Evolutionary conservation across 1,140 invertebrate genomes (phyloP).

Genomic region (Diorhabda elongata): DNA sequence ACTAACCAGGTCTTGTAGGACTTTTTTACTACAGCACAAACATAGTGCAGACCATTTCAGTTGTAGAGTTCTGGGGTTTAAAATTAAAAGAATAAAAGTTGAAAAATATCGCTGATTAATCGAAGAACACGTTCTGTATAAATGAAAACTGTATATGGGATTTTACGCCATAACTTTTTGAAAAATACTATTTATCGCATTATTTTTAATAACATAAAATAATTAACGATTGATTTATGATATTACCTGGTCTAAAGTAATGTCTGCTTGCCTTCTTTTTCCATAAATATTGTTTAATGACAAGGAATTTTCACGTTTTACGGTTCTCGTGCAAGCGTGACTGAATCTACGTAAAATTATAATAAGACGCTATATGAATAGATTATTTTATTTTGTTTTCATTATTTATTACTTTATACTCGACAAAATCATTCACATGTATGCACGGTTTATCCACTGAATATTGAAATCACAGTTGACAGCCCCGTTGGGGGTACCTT

Average conservation of each 20-base stretch:
- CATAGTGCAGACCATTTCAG: too few species aligned
- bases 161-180: too few species aligned
- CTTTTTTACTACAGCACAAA: too few species aligned
- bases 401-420: neutral
- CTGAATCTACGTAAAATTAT: neutral
- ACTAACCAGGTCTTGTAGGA: too few species aligned
- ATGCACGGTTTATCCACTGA: neutral
- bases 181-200: too few species aligned
- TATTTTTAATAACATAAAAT: too few species aligned
- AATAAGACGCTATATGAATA: constrained; percentile 1
- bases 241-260: neutral
- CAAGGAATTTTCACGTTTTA: constrained; percentile 2
- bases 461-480: neutral
- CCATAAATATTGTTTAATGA: neutral
- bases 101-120: too few species aligned
- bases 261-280: neutral
- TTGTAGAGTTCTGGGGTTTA: too few species aligned
- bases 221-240: neutral
- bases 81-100: too few species aligned
- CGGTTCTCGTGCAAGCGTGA: constrained; percentile 1
- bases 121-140: too few species aligned
- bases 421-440: neutral
- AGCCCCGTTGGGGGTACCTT: neutral
- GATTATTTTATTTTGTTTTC: neutral
- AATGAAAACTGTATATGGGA: too few species aligned